phyloP scores from a whole-genome alignment of 2,888 invertebrate species.

The Theretra japonica region DNA sequence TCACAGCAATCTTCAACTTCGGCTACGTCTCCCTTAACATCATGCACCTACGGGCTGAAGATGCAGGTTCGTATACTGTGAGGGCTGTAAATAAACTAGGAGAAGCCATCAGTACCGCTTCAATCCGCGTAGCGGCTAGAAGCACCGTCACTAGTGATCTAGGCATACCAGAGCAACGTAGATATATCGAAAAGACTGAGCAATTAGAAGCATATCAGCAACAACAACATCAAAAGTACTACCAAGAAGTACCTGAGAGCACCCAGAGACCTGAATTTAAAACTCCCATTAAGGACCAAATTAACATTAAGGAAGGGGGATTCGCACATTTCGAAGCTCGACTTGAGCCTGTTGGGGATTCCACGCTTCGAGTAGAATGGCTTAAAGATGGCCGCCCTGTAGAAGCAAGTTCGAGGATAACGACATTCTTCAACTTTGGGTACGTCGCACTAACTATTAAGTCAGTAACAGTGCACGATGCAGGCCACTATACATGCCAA shows the following conservation, averaged over 20 bases:
- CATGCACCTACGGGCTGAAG: slow-evolving; percentile 99
- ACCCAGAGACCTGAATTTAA: slow-evolving; percentile 93
- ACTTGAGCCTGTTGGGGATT: slow-evolving; percentile 96
- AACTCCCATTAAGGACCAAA: slow-evolving; percentile 94
- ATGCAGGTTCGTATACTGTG: slow-evolving; percentile 97
- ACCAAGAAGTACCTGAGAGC: slow-evolving; percentile 92
- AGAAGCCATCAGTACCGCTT: slow-evolving; percentile 94
- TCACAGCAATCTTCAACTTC: slow-evolving; percentile 99
- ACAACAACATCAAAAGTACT: slow-evolving; percentile 91
- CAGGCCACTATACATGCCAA: slow-evolving; percentile 94
- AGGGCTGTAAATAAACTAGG: slow-evolving; percentile 96
- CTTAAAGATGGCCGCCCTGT: slow-evolving; percentile 95
- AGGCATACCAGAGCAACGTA: slow-evolving; percentile 95
- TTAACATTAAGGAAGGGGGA: slow-evolving; percentile 94
- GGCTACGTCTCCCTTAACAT: slow-evolving; percentile 99
- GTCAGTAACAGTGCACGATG: slow-evolving; percentile 94
- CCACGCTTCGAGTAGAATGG: slow-evolving; percentile 96
- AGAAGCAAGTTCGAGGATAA: slow-evolving; percentile 96
- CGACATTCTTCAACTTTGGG: slow-evolving; percentile 97
- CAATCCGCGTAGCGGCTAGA: slow-evolving; percentile 89
- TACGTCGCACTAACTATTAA: slow-evolving; percentile 97
- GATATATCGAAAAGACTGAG: slow-evolving; percentile 96
- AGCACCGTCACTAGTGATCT: slow-evolving; percentile 94
- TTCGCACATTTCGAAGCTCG: slow-evolving; percentile 98
- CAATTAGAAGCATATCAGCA: slow-evolving; percentile 95